These are phyloP conservation scores for Dryobota labecula DNA, from an alignment of 2,888 invertebrate genomes.

Conservation along the genomic window DNA sequence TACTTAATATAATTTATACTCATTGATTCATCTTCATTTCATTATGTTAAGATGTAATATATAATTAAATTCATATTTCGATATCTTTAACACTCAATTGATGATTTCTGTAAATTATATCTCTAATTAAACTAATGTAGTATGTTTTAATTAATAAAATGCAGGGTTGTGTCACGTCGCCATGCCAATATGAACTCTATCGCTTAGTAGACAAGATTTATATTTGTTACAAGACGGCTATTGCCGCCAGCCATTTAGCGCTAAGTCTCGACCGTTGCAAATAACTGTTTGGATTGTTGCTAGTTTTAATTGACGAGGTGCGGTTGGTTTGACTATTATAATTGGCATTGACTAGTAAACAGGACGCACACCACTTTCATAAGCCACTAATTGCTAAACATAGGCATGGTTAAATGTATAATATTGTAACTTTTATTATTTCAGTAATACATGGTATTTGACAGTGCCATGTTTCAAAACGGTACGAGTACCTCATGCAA, in stretches of 20 bases:
- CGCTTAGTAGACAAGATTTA: conserved; percentile 56
- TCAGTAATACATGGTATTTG: not conserved
- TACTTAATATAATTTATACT: conserved; percentile 34
- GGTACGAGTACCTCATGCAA: not conserved
- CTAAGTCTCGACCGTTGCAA: conserved; percentile 70
- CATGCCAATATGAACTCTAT: conserved; percentile 63
- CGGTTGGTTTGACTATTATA: conserved; percentile 48
- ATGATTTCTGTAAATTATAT: conserved; percentile 25
- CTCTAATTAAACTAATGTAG: conserved; percentile 9
- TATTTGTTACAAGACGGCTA: conserved; percentile 56
- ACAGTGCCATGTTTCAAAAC: not conserved
- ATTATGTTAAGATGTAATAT: conserved; percentile 42
- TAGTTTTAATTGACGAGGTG: conserved; percentile 64
- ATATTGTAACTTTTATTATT: not conserved
- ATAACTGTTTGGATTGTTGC: conserved; percentile 70
- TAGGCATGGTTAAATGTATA: not conserved
- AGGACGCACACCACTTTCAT: not conserved
- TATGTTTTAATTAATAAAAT: conserved; percentile 12
- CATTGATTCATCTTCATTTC: conserved; percentile 48
- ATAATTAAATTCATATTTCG: conserved; percentile 17
- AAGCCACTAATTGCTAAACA: not conserved
- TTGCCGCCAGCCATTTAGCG: conserved; percentile 69
- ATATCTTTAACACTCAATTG: conserved; percentile 16
- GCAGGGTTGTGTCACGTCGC: conserved; percentile 49
- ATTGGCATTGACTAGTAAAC: no score